These are phyloP conservation scores for Pogona vitticeps DNA, from an alignment of 2,113 vertebrate genomes.

Conservation along the genomic window DNA sequence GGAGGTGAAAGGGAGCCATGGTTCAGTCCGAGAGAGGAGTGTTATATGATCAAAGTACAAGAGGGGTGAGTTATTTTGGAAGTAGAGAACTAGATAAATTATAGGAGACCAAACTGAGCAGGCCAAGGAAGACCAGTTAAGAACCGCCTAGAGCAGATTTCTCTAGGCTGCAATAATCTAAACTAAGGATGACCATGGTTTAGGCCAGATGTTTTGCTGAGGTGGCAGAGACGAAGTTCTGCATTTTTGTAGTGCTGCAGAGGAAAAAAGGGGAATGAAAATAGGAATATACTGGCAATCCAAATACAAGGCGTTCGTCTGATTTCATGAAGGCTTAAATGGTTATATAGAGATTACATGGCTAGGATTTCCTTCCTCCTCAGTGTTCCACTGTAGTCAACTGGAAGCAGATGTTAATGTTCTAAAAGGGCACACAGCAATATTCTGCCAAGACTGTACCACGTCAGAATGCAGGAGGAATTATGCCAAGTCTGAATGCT, in stretches of 20 bases:
- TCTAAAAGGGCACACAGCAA: background rate
- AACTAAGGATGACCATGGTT: background rate
- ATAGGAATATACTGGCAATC: background rate
- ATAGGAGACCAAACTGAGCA: too few relatives aligned
- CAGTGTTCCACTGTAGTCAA: background rate
- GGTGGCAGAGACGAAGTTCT: background rate
- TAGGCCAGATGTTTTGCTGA: background rate
- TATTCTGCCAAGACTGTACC: background rate
- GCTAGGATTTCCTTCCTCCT: background rate
- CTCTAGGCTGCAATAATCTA: background rate
- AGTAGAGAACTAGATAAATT: background rate
- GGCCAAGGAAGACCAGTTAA: background rate
- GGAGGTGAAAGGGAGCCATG: background rate
- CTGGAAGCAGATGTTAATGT: background rate
- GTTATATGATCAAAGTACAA: background rate
- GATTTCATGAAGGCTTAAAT: background rate
- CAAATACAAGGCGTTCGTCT: too few relatives aligned
- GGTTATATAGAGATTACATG: background rate
- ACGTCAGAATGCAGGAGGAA: background rate
- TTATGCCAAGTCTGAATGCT: background rate
- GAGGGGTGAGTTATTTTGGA: background rate
- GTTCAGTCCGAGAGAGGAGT: background rate
- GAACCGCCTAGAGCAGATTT: background rate
- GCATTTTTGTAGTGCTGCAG: background rate
- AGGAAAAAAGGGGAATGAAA: background rate